Evolutionary conservation across 2,797 vertebrate genomes (phyloP), one percentile per base, ranked within the genome.

Genomic region (Chelmon rostratus): DNA sequence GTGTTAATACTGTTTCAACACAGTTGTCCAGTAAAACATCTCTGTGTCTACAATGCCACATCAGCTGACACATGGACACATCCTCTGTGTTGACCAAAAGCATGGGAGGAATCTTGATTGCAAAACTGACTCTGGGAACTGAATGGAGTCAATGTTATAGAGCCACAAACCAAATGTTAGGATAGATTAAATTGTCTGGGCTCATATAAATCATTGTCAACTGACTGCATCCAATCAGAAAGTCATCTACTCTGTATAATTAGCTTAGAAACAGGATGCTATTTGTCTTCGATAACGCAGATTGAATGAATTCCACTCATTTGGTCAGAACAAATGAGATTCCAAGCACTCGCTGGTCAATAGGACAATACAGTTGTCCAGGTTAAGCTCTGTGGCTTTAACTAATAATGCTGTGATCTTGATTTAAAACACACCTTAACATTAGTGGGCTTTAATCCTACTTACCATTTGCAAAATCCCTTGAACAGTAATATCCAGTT

Each of bases 141-240:
- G 50, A 73, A 87, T 28, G 33, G 49, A 85, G 59, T 80, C 53
- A 8, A 59, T 80, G 83, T 85, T 83, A 83, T 81, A 72, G 82
- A 73, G 81, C 47, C 70, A 70, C 81, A 83, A 78, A 85, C 61
- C 44, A 82, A 89, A 87, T 37, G 82, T 61, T 81, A 33, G 56
- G 59, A 83, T 28, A 58, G 68, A 88, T 86, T 82, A 42, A 84
- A 88, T 75, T 80, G 77, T 83, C 69, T 68, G 56, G 62, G 68
- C 80, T 80, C 73, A 49, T 84, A 91, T 88, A 86, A 90, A 84
- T 90, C 79, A 87, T 57, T 88, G 87, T 90, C 72, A 82, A 76
- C 58, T 76, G 84, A 85, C 83, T 68, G 71, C 13, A 28, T 83
- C 81, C 76, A 81, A 78, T 87, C 83, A 88, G 65, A 88, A 69